Base-by-base conservation (phyloP, 2,888 invertebrate genomes). In the Iphiclides podalirius region DNA sequence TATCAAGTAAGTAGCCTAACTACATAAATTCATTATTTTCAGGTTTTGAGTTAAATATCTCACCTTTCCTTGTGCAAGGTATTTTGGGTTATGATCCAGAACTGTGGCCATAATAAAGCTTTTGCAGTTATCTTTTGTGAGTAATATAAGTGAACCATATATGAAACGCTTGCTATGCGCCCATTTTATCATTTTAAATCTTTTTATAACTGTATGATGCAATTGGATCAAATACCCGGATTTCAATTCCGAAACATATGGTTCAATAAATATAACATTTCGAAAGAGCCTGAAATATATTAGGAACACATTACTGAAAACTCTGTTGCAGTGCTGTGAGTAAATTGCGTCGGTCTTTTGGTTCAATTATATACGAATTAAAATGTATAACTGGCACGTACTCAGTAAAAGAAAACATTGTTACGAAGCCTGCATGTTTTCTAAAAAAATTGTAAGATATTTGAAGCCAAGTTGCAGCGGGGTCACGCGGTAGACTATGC, bases 91-190 rank as follows among this genome's bases (percentile, higher is more conserved):
- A 1, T 92, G 82, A 40, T 92, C 90, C 4, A 90, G 75, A 31
- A 95, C 92, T 0, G 91, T 92, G 1, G 92, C 95, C 57, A 95
- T 90, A 42, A 93, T 79, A 26, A 94, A 81, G 31, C 90, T 90
- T 31, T 89, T 73, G 69, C 95, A 96, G 47, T 92, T 82, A 64
- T 94, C 92, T 1, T 87, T 87, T 0, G 94, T 93, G 42, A 96
- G 91, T 57, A 94, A 90, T 0, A 96, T 71, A 39, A 96, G 79
- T 0, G 94, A 91, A 0, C 96, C 95, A 70, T 76, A 92, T 64
- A 94, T 86, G 41, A 95, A 91, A 41, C 92, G 76, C 63, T 92
- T 92, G 58, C 68, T 81, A 45, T 82, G 65, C 0, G 61, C 55
- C 85, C 84, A 85, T 31, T 79, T 79, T 4, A 75, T 84, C 66